Evolutionary conservation across 92 coral and sea anemone species (phyloP).

Genomic region (Heliopora coerulea): DNA sequence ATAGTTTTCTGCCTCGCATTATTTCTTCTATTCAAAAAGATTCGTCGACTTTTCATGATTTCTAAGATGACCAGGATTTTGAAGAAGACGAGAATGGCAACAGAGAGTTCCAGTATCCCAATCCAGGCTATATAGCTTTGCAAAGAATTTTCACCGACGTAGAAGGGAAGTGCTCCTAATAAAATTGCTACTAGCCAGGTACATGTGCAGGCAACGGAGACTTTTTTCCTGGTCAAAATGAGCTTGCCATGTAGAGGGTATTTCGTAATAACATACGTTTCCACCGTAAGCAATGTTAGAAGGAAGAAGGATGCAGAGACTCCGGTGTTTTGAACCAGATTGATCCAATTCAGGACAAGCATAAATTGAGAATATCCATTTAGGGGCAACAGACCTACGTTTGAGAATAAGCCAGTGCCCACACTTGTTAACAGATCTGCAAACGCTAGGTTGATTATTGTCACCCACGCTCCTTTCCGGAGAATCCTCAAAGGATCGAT

Average conservation of each 20-base stretch:
- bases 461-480: constrained; percentile 37
- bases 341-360: neutral
- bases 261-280: constrained; percentile 15
- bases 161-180: too few species aligned
- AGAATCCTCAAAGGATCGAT: constrained; percentile 14
- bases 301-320: constrained; percentile 8
- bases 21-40: neutral
- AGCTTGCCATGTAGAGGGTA: constrained; percentile 14
- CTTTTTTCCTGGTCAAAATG: constrained; percentile 31
- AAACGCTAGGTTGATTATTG: constrained; percentile 14
- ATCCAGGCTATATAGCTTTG: too few species aligned
- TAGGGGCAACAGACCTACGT: neutral
- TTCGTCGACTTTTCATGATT: constrained; percentile 4
- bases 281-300: constrained; percentile 9
- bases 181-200: constrained; percentile 46
- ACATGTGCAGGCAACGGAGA: constrained; percentile 66
- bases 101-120: constrained; percentile 16
- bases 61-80: constrained; percentile 16
- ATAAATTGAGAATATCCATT: neutral
- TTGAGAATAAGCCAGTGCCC: neutral
- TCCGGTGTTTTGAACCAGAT: neutral
- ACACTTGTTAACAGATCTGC: constrained; percentile 20
- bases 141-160: neutral
- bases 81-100: neutral
- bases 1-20: constrained; percentile 5